phyloP scores from a whole-genome alignment of 2,797 vertebrate species.

The Eulemur rubriventer region DNA sequence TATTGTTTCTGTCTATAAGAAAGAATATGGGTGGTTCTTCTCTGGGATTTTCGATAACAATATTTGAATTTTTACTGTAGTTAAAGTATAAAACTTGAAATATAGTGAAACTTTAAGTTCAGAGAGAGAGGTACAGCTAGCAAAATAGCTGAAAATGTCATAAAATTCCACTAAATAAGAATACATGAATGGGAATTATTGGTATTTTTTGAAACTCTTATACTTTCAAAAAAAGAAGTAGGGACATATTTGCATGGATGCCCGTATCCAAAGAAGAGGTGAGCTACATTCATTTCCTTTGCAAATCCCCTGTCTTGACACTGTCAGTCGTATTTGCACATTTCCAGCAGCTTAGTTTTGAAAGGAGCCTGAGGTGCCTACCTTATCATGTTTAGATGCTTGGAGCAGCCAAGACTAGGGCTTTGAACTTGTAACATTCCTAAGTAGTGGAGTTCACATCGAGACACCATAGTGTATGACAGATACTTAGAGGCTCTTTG shows the following conservation, averaged over 20 bases:
- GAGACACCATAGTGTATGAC: background rate
- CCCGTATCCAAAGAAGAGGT: background rate
- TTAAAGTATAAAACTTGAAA: background rate
- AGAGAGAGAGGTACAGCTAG: background rate
- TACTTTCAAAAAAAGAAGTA: constrained; percentile 1
- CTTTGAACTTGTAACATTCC: background rate
- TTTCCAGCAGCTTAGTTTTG: background rate
- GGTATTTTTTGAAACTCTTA: background rate
- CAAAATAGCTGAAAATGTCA: background rate
- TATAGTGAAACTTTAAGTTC: background rate
- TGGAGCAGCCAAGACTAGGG: background rate
- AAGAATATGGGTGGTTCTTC: background rate
- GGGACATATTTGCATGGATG: background rate
- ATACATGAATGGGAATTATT: background rate
- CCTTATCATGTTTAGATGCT: background rate
- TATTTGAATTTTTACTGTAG: background rate
- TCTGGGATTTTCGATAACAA: background rate
- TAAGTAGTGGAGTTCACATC: background rate
- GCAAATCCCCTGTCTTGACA: background rate
- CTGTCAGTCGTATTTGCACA: background rate
- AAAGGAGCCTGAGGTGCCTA: background rate
- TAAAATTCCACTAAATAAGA: background rate
- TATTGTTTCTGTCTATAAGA: background rate
- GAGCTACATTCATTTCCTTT: background rate
- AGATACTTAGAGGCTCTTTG: background rate